Evolutionary conservation across 2,888 invertebrate genomes (phyloP), one percentile per base, ranked within the genome.

Genomic region (Aphelenchoides bicaudatus): DNA sequence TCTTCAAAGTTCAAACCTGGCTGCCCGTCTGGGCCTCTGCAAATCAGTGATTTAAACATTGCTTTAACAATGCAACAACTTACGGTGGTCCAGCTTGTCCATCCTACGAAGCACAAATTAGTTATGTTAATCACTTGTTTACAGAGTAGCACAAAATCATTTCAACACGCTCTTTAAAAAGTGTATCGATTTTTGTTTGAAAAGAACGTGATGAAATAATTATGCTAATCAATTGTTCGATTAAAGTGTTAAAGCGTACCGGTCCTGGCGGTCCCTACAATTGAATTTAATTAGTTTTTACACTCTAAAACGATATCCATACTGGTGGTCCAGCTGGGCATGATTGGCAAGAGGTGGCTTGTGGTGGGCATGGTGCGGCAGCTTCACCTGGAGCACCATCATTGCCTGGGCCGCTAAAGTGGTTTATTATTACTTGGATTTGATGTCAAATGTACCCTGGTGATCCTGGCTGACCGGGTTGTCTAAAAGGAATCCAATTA

Each of bases 261-360:
- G 59, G 58, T 31, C 56, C 56, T 61, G 58, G 56, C 29, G 56
- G 19, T 59, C 56, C 55, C 30, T n/a, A n/a, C n/a, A 28, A 29
- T n/a, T 19, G 51, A 23, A 23, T 16, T 43, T 43, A 49, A 10
- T 49, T 28, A 10, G 38, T n/a, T 43, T 43, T n/a, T 28, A 10
- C 6, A 16, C n/a, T n/a, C 49, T 16, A 6, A 6, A 13, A 6
- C 13, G 8, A 27, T 6, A 23, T 16, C 54, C n/a, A 34, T 68
- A 69, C 71, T 5, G 69, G 63, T 27, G 69, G 61, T 59, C 73
- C 73, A 29, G 53, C 58, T 30, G 71, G 67, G 65, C 73, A 73
- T 61, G 65, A 62, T 61, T 68, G 54, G 58, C 73, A 73, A 6
- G 59, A 59, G 21, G 50, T 16, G 47, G 51, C 56, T n/a, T 23